A percentile compares a stretch with the other conserved stretches of the same genome.
Conservation (phyloP, 2,113 vertebrate species). For the Colossoma macropomum region DNA sequence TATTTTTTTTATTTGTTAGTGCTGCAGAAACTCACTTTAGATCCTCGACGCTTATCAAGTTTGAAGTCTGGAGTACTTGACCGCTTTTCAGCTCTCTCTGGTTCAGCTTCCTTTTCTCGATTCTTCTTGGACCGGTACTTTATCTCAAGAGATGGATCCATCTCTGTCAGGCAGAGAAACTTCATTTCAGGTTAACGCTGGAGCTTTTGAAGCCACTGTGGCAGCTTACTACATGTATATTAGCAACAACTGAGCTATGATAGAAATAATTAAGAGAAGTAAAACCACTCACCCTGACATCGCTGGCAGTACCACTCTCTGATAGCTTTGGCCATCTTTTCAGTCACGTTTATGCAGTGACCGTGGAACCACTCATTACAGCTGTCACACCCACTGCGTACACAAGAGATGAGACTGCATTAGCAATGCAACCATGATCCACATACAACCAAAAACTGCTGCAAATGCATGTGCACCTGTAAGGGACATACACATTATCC, state of each 20-base stretch:
- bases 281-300: constrained; percentile 81
- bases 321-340: constrained; percentile 93
- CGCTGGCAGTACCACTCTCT: constrained; percentile 91
- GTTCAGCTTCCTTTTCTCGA: constrained; percentile 75
- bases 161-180: constrained; percentile 67
- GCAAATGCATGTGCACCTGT: not conserved
- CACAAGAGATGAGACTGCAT: not conserved
- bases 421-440: not conserved
- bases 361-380: constrained; percentile 96
- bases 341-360: constrained; percentile 90
- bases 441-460: not conserved
- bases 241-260: not conserved
- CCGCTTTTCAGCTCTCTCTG: constrained; percentile 72
- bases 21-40: constrained; percentile 67
- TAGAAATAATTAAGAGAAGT: not conserved
- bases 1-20: not conserved
- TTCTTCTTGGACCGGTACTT: constrained; percentile 88
- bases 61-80: constrained; percentile 76
- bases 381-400: constrained; percentile 88
- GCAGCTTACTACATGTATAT: not conserved
- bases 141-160: constrained; percentile 84
- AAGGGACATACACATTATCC: not conserved
- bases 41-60: constrained; percentile 77
- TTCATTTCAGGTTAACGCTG: not conserved
- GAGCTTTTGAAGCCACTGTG: not conserved